Evolutionary conservation across 1,140 invertebrate genomes (phyloP), one percentile per base, ranked within the genome.

Genomic region (Onthophagus taurus): DNA sequence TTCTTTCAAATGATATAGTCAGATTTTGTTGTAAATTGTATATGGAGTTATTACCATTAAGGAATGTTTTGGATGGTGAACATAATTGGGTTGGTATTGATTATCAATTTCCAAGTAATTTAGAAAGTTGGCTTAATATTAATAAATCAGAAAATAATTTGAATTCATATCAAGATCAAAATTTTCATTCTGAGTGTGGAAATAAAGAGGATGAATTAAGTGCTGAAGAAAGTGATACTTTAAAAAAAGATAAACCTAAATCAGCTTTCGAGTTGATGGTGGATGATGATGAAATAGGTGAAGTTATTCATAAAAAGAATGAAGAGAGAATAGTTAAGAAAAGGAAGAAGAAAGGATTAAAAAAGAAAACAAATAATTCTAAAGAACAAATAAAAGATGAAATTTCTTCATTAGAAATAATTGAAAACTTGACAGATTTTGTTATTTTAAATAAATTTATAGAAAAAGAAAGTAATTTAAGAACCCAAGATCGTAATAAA

Each of bases 11-110:
- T 31, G 31, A 65, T 42, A 42, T 66, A 37, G 45, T 66, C 1
- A 63, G 57, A 48, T 62, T 54, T 45, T 56, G 58, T 38, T 72
- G 70, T 50, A 44, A 53, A 9, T 67, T 69, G 59, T 74, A 73
- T 46, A 50, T 56, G 12, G 52, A 54, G 38, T 47, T 75, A n/a
- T 60, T 66, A 26, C 48, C 54, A 11, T 66, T 60, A 47, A 26
- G 56, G 11, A 33, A 58, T 24, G 46, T 48, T 38, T 62, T 74
- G 19, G 45, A 65, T 54, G 48, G 50, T 39, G 67, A 67, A 12
- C 17, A 44, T 43, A n/a, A 47, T 4, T 74, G 70, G 69, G 47
- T 73, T 35, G 62, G 68, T 12, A 14, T 57, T 5, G 49, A 60
- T 33, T 65, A 67, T 50, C 21, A 29, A 2, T 58, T 72, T 23